Percentiles rank a stretch among this genome's conserved stretches.
These are phyloP conservation scores for Anguilla rostrata DNA, from an alignment of 2,113 vertebrate genomes.

Conservation along the genomic window DNA sequence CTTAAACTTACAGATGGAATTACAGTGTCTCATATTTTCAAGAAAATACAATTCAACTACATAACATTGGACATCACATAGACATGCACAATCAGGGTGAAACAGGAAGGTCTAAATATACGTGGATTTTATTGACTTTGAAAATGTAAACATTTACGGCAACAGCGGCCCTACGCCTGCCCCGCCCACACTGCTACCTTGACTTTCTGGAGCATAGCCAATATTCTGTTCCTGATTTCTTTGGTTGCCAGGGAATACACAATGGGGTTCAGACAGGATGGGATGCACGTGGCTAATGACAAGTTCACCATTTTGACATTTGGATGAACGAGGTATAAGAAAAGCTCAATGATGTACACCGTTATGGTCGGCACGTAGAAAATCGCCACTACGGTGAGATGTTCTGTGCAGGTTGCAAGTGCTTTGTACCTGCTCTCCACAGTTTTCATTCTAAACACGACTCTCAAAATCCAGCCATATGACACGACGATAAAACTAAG, in stretches of 20 bases:
- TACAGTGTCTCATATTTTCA: no score
- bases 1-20: no score
- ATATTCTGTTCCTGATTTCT: no score
- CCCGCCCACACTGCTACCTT: background rate
- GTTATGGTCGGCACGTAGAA: conserved; percentile 55
- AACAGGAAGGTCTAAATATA: no score
- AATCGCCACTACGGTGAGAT: conserved; percentile 60
- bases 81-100: no score
- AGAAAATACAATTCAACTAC: no score
- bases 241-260: no score
- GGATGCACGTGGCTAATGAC: conserved; percentile 58
- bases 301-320: conserved; percentile 56
- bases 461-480: conserved; percentile 48
- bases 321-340: conserved; percentile 27
- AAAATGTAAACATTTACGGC: no score
- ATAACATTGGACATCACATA: no score
- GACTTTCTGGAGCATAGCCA: no score
- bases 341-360: conserved; percentile 50
- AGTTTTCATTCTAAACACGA: conserved; percentile 51
- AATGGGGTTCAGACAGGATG: conserved; percentile 41
- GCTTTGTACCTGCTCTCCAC: conserved; percentile 47
- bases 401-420: conserved; percentile 60
- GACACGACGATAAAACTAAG: conserved; percentile 48
- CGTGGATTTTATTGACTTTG: no score
- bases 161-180: no score